Conservation (phyloP, 2,797 vertebrate genomes). For the Cyclopterus lumpus region DNA sequence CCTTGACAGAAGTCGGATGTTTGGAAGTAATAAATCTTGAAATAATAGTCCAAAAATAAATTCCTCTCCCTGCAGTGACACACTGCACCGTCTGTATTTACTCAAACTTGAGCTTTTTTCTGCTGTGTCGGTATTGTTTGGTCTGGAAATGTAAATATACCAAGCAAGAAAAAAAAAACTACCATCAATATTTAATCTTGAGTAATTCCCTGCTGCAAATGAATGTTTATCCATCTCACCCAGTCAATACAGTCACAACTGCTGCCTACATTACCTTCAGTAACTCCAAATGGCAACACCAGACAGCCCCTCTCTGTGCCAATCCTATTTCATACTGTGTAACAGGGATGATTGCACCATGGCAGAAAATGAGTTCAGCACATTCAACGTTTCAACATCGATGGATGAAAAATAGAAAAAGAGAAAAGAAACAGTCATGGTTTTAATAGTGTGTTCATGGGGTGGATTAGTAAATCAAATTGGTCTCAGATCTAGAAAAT, state of each 20-base stretch:
- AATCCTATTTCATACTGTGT: slow-evolving; percentile 70
- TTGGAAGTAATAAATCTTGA: slow-evolving; percentile 7
- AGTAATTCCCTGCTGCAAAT: slow-evolving; percentile 50
- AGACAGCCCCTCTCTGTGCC: slow-evolving; percentile 59
- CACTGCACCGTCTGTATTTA: slow-evolving; percentile 20
- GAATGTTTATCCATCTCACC: slow-evolving; percentile 55
- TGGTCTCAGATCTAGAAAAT: slow-evolving; percentile 66
- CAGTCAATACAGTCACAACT: slow-evolving; percentile 56
- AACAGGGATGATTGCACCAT: slow-evolving; percentile 61
- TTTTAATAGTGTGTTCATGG: slow-evolving; percentile 58
- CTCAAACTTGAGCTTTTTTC: slow-evolving; percentile 6
- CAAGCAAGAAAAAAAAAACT: slow-evolving; percentile 36
- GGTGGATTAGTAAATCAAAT: slow-evolving; percentile 71
- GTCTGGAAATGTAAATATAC: slow-evolving; percentile 40
- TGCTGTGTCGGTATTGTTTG: slow-evolving; percentile 26
- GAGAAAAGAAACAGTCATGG: slow-evolving; percentile 32
- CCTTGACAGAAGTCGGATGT: not conserved
- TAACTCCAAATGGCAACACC: slow-evolving; percentile 43
- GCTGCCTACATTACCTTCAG: slow-evolving; percentile 53
- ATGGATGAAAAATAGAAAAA: slow-evolving; percentile 41
- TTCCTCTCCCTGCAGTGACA: slow-evolving; percentile 3
- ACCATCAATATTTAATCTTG: slow-evolving; percentile 61
- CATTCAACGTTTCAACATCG: slow-evolving; percentile 50
- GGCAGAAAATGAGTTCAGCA: slow-evolving; percentile 64
- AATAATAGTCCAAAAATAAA: not conserved